Evolutionary conservation across 2,888 invertebrate species (phyloP), one percentile per base, ranked within the genome.

Genomic region (Octodonta nipae): DNA sequence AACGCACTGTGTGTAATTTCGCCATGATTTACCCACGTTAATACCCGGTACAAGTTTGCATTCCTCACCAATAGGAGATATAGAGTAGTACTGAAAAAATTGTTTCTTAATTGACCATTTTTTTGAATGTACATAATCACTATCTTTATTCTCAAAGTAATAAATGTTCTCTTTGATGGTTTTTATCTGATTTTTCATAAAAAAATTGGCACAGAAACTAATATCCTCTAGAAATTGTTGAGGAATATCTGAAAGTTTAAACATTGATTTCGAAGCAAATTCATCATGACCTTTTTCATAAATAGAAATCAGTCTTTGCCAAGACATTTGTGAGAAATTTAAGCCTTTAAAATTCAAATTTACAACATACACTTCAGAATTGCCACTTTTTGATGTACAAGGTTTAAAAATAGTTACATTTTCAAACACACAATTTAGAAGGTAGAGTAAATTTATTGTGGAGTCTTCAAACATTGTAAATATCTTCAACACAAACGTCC

Each of bases 311-410:
- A 79, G 54, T 2, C 41, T 28, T 3, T 45, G 32, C 53, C 54
- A 56, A 15, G 58, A 35, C 4, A 38, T 14, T 8, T 34, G 28
- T 13, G 53, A 22, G n/a, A 33, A 10, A 4, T 61, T 42, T 8
- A 45, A 48, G 2, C 75, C 75, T 44, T 66, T 66, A 51, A 70
- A 83, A 13, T 66, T 64, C 14, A 75, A 55, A 48, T 83, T 85
- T 15, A 93, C 65, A 0, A 89, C 70, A 54, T 95, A 95, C 0
- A 85, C 74, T 62, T 95, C 95, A 0, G 93, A 93, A 61, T 95
- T 95, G 5, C 93, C 93, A 51, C 83, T 79, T 54, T 88, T 86
- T n/a, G 93, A 93, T 0, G 87, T 85, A 1, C 76, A 78, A 0
- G 95, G 93, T 56, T 95, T 95, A 54, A 78, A 83, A 11, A 86